A percentile compares a stretch with the other conserved stretches of the same genome.
phyloP scores from a whole-genome alignment of 1,140 invertebrate species.

The Brachionus sp. region DNA sequence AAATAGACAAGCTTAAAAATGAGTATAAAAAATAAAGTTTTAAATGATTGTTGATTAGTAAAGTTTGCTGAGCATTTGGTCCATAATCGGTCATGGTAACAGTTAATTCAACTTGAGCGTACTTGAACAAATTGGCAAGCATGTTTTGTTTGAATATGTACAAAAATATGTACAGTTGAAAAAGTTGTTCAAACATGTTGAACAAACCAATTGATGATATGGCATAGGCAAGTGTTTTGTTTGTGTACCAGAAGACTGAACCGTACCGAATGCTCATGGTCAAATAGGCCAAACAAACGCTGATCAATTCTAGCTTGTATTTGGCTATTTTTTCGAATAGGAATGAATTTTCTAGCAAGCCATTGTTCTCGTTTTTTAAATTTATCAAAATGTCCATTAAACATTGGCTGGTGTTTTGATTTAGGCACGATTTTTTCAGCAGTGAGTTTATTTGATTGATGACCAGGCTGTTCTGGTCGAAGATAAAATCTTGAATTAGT shows the following conservation, averaged over 20 bases:
- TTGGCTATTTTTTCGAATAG: background rate
- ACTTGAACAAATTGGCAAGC: background rate
- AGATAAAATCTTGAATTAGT: background rate
- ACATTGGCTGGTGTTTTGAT: background rate
- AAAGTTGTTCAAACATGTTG: background rate
- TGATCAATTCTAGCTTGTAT: background rate
- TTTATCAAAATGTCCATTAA: background rate
- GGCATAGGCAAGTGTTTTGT: background rate
- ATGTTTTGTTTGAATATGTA: conserved; percentile 4
- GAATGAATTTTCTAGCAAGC: background rate
- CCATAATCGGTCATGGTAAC: background rate
- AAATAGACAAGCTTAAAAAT: background rate
- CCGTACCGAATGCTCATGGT: background rate
- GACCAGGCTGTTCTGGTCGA: background rate
- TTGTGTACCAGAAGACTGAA: conserved; percentile 20
- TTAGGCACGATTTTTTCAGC: background rate
- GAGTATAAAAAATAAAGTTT: background rate
- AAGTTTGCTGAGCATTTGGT: background rate
- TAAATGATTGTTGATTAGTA: background rate
- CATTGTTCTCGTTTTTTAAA: background rate
- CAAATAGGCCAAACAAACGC: background rate
- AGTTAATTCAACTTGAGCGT: background rate
- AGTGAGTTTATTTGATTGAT: background rate
- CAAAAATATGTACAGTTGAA: conserved; percentile 16
- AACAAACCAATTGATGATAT: conserved; percentile 8